These are phyloP conservation scores for Heterodera filipjevi DNA, from an alignment of 2,888 invertebrate genomes.

Conservation along the genomic window DNA sequence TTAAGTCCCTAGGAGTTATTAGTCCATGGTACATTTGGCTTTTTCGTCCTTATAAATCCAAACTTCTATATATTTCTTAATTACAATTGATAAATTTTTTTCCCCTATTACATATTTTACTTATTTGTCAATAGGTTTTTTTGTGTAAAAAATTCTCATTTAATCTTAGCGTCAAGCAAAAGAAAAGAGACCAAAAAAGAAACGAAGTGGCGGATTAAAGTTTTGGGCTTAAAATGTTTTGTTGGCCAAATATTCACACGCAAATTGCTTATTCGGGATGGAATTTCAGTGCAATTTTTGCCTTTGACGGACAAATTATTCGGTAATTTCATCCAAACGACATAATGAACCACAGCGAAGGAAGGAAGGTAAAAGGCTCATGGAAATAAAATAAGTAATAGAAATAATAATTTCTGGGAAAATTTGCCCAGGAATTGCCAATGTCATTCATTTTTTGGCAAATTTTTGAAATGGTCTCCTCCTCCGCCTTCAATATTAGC, in stretches of 20 bases:
- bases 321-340: constrained; percentile 8
- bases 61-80: no score
- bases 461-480: not conserved
- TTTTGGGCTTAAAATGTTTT: not conserved
- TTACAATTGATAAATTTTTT: no score
- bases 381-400: not conserved
- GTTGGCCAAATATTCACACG: not conserved
- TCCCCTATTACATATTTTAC: no score
- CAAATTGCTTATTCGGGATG: not conserved
- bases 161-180: no score
- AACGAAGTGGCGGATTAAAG: not conserved
- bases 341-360: no score
- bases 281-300: not conserved
- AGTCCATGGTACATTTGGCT: no score
- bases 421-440: not conserved
- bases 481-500: not conserved
- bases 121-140: no score
- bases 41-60: no score
- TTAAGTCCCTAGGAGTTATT: no score
- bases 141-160: no score
- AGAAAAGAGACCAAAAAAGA: no score
- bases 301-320: not conserved
- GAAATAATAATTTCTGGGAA: not conserved
- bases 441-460: not conserved
- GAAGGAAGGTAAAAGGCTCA: not conserved